Percentiles rank a stretch among this genome's conserved stretches.
Conservation (phyloP, 2,888 invertebrate genomes). For the Eupithecia pulchellata region DNA sequence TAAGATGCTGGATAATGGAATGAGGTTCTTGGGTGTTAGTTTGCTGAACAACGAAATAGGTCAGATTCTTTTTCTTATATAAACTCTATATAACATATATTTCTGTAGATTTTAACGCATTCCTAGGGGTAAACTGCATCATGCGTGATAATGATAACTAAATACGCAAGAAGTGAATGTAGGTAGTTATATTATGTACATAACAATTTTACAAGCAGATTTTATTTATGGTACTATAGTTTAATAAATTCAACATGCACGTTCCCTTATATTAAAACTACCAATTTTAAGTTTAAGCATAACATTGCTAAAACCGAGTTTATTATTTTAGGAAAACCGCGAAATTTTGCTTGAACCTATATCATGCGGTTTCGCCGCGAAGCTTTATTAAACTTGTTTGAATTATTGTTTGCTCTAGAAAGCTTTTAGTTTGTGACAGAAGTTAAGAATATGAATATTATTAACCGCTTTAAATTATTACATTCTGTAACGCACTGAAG, state of each 20-base stretch:
- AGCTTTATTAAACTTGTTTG: constrained; percentile 30
- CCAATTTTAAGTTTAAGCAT: neutral
- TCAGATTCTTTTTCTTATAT: neutral
- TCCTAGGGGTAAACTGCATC: neutral
- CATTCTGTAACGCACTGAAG: neutral
- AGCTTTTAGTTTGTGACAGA: constrained; percentile 20
- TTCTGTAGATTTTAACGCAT: neutral
- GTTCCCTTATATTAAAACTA: neutral
- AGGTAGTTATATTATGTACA: neutral
- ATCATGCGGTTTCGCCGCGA: constrained; percentile 26
- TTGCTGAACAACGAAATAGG: neutral
- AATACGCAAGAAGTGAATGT: too few species aligned
- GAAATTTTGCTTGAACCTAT: constrained; percentile 32
- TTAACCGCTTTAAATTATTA: neutral
- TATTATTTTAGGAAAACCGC: constrained; percentile 30
- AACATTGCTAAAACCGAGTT: constrained; percentile 23
- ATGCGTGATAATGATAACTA: neutral
- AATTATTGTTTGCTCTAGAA: constrained; percentile 26
- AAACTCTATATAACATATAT: neutral
- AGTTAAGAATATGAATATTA: neutral
- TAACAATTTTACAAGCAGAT: neutral
- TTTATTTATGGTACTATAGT: neutral
- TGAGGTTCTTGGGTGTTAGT: neutral
- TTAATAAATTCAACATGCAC: constrained; percentile 1
- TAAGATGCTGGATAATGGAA: constrained; percentile 7